Evolutionary conservation across 2,113 vertebrate genomes (phyloP).

Genomic region (Cairina moschata): DNA sequence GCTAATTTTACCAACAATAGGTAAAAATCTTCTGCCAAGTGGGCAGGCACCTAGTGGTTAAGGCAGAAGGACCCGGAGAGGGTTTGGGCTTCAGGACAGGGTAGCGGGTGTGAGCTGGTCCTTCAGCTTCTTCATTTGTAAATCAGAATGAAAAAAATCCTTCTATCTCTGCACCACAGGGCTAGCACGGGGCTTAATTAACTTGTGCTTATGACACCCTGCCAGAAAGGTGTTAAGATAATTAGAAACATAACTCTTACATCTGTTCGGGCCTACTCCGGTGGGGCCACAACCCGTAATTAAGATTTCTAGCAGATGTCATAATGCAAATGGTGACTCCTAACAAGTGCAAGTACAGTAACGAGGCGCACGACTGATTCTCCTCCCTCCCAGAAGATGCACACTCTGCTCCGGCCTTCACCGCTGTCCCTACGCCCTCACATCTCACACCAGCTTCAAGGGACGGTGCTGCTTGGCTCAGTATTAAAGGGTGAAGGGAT

Average conservation of each 20-base stretch:
- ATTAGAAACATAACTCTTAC: background rate
- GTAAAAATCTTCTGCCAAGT: background rate
- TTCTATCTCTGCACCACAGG: background rate
- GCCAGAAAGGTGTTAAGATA: constrained; percentile 2
- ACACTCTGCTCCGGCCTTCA: rapidly evolving
- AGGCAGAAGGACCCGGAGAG: background rate
- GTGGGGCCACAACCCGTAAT: background rate
- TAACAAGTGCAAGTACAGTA: background rate
- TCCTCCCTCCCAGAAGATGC: background rate
- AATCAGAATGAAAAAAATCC: background rate
- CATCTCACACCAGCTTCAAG: rapidly evolving
- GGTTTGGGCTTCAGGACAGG: background rate
- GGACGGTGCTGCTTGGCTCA: rapidly evolving
- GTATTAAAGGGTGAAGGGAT: background rate
- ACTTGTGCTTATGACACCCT: background rate
- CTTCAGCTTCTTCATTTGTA: background rate
- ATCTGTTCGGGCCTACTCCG: background rate
- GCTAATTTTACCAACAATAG: background rate
- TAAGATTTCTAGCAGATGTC: constrained; percentile 26
- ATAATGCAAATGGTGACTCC: background rate
- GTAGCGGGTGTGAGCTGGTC: background rate
- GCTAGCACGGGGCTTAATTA: background rate
- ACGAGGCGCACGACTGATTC: rapidly evolving
- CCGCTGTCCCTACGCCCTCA: background rate
- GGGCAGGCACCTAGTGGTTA: background rate